Evolutionary conservation across 2,888 invertebrate genomes (phyloP).

Genomic region (Phoenoteleia sp.): DNA sequence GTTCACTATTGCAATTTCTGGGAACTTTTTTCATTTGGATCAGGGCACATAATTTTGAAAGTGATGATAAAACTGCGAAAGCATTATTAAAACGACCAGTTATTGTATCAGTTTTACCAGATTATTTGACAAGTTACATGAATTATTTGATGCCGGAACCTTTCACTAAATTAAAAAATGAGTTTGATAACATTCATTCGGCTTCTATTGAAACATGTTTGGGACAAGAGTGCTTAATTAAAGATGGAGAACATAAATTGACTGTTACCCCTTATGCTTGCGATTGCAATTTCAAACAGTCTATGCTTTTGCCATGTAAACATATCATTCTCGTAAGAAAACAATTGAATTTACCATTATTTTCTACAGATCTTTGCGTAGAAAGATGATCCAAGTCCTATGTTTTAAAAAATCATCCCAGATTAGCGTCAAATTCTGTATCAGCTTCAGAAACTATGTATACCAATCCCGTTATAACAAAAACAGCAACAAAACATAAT

Average conservation of each 20-base stretch:
- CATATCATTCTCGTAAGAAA: constrained; percentile 2
- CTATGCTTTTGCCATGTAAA: constrained; percentile 1
- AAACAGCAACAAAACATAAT: background rate
- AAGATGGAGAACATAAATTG: background rate
- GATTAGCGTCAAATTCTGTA: background rate
- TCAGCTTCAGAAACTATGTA: background rate
- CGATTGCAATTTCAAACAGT: constrained; percentile 11
- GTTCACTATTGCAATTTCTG: constrained; percentile 21
- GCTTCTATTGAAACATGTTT: too few species aligned
- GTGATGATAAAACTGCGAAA: constrained; percentile 14
- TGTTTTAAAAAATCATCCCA: background rate
- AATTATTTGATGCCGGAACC: constrained; percentile 29
- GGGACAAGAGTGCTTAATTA: too few species aligned
- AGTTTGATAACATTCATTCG: background rate
- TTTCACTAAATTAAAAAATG: constrained; percentile 8
- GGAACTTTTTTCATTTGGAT: constrained; percentile 32
- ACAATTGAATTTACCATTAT: background rate
- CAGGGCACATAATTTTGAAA: constrained; percentile 6
- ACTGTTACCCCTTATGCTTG: background rate
- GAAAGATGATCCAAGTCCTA: constrained; percentile 10
- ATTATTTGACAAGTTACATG: constrained; percentile 13
- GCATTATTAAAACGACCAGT: constrained; percentile 27
- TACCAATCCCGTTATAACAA: background rate
- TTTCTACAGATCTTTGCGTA: background rate
- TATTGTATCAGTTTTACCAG: background rate